Percentiles rank a stretch among this genome's conserved stretches.
These are phyloP conservation scores for Etheostoma perlongum DNA, from an alignment of 2,797 vertebrate genomes.

Conservation along the genomic window DNA sequence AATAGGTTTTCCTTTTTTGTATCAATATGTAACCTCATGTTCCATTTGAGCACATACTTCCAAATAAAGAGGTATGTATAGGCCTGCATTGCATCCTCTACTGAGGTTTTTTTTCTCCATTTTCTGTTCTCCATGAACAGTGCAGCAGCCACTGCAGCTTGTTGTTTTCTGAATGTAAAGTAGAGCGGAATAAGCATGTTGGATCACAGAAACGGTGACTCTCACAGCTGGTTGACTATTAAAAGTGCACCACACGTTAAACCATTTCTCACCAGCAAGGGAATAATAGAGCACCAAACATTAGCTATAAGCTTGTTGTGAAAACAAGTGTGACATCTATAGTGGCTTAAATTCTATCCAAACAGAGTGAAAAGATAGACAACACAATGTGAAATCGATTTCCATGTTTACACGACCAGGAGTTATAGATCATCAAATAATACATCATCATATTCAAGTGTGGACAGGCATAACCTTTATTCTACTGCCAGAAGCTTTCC, in stretches of 20 bases:
- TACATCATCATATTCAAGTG: constrained; percentile 41
- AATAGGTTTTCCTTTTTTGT: neutral
- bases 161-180: constrained; percentile 60
- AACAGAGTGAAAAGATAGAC: neutral
- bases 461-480: constrained; percentile 70
- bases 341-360: constrained; percentile 9
- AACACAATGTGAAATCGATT: constrained; percentile 27
- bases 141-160: constrained; percentile 52
- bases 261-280: constrained; percentile 41
- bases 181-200: constrained; percentile 25
- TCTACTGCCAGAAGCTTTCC: constrained; percentile 60
- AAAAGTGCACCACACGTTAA: constrained; percentile 12
- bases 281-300: constrained; percentile 13
- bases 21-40: neutral
- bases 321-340: constrained; percentile 28
- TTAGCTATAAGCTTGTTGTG: constrained; percentile 5
- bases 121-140: constrained; percentile 1
- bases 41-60: neutral
- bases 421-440: constrained; percentile 51
- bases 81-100: neutral
- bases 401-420: constrained; percentile 2
- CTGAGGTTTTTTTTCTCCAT: neutral
- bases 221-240: constrained; percentile 38
- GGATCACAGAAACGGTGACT: constrained; percentile 22
- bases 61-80: neutral